Base-by-base conservation (phyloP, 2,113 vertebrate genomes). In the Coracopsis vasa region DNA sequence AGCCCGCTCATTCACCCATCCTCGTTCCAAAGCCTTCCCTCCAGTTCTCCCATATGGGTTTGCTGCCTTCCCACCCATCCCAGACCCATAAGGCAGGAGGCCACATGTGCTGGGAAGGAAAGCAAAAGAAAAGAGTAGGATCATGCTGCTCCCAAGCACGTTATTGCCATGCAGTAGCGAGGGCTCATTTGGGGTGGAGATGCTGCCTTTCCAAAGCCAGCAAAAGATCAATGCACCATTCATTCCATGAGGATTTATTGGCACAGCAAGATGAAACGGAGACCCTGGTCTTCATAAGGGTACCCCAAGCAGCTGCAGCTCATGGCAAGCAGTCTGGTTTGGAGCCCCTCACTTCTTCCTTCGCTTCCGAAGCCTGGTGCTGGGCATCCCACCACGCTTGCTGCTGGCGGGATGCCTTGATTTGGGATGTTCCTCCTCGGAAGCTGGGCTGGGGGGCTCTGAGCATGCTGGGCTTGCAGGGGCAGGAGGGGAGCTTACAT, bases 391-490 rank as follows among this genome's bases (percentile, higher is more conserved):
- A 18, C 33, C 28, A 18, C 18, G 8, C 24, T 86, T 94, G 75
- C 19, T 10, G 15, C 7, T 35, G 20, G 15, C 15, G 39, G 13
- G 16, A 11, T 39, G 50, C 44, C 28, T 14, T 12, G 77, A 42
- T 45, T 33, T 28, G 65, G 42, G 28, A 41, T 8, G 9, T 24
- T 91, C n/a, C 23, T 9, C 41, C 35, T 71, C 3, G 0, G 45
- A 60, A 15, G 21, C 18, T 10, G 51, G 28, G 45, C 51, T 91
- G 51, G 6, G 17, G 47, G 37, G 3, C 51, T 41, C 29, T 0
- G 5, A 80, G 45, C 1, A 0, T 0, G 1, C 45, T 27, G 78
- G 56, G 47, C 29, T 74, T 72, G 44, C 17, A 6, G 29, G 4
- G 42, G 65, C 44, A 28, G 35, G 35, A 65, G n/a, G 29, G 20